Evolutionary conservation across 2,888 invertebrate species (phyloP).

Genomic region (Diplolepis rosae): DNA sequence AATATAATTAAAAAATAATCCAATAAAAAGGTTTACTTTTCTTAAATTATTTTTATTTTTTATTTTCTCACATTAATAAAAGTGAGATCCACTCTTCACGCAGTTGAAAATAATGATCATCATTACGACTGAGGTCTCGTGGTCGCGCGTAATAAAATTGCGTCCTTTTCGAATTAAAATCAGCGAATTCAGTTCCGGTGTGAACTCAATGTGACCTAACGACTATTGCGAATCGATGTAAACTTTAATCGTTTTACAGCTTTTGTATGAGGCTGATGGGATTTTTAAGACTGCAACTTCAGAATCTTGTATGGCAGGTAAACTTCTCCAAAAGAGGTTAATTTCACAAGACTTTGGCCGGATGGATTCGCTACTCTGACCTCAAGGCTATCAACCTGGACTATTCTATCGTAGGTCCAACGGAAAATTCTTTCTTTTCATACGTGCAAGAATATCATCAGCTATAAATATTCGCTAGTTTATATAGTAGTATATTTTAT

Average conservation of each 20-base stretch:
- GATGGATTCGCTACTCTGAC: not conserved
- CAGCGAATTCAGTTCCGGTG: constrained; percentile 14
- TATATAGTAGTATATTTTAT: constrained; percentile 40
- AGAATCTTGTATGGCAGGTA: not conserved
- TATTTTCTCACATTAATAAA: constrained; percentile 2
- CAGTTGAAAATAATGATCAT: constrained; percentile 19
- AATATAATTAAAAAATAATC: too few species aligned
- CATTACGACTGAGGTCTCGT: constrained; percentile 10
- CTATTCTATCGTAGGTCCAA: not conserved
- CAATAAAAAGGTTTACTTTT: not conserved
- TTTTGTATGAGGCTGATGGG: not conserved
- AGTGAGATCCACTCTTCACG: not conserved
- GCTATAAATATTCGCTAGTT: constrained; percentile 39
- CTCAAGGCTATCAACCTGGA: not conserved
- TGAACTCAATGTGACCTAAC: not conserved
- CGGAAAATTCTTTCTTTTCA: not conserved
- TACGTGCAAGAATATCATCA: constrained; percentile 1
- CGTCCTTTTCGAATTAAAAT: constrained; percentile 1
- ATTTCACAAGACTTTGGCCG: not conserved
- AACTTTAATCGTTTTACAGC: not conserved
- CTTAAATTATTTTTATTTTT: not conserved
- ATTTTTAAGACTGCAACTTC: not conserved
- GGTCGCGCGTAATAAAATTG: constrained; percentile 14
- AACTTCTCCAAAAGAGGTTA: not conserved
- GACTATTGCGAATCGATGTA: not conserved